These are phyloP conservation scores for Misgurnus anguillicaudatus DNA, from an alignment of 2,113 vertebrate genomes.

Conservation along the genomic window DNA sequence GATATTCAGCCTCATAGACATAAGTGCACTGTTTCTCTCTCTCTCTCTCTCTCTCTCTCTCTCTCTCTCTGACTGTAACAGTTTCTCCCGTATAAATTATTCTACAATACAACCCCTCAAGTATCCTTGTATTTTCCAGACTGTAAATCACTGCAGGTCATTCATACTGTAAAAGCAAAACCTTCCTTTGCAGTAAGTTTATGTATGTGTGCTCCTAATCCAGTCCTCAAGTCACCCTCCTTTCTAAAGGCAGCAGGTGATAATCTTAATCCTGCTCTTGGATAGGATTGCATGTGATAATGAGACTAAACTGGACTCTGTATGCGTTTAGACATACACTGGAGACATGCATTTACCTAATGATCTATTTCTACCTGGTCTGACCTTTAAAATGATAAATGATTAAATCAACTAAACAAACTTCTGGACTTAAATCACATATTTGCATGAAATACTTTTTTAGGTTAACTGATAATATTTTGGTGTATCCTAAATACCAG, in stretches of 20 bases:
- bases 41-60: background rate
- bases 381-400: no score
- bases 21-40: background rate
- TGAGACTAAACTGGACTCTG: slow-evolving; percentile 23
- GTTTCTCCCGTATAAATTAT: background rate
- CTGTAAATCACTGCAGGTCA: slow-evolving; percentile 7
- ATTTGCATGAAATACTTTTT: no score
- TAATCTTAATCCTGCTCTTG: slow-evolving; percentile 54
- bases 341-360: background rate
- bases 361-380: no score
- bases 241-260: slow-evolving; percentile 41
- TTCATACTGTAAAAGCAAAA: slow-evolving; percentile 5
- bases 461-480: no score
- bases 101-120: background rate
- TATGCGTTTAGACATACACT: slow-evolving; percentile 13
- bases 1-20: background rate
- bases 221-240: slow-evolving; percentile 42
- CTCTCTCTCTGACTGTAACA: background rate
- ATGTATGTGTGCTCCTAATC: slow-evolving; percentile 44
- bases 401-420: no score
- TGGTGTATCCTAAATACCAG: no score
- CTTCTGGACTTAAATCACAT: no score
- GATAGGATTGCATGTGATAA: slow-evolving; percentile 38
- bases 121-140: background rate
- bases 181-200: background rate